Base-by-base conservation (phyloP, 2,888 invertebrate species). In the Troides oblongomaculatus region DNA sequence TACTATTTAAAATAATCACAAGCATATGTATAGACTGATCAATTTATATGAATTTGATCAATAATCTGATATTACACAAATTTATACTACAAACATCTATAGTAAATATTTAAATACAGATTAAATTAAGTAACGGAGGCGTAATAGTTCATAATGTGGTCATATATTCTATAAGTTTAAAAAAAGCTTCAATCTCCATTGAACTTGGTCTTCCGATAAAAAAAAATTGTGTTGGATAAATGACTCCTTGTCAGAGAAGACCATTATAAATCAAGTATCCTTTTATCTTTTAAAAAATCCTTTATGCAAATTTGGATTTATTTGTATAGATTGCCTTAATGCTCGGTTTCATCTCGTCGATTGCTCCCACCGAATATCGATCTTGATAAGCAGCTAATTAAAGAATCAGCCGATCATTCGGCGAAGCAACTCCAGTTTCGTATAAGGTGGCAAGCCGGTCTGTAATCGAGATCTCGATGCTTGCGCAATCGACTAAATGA, bases 401-500 rank as follows among this genome's bases (percentile, higher is more conserved):
- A 78, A 77, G 75, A 78, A 76, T 76, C 77, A 68, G 72, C 71
- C 70, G 76, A 77, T 76, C 76, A 74, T 74, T 77, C 74, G 70
- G 66, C 72, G 72, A 72, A 68, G 74, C 72, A 74, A 72, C 68
- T 70, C 68, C 58, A 50, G 61, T 71, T 73, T 66, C 64, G 72
- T 73, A 80, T 79, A 83, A 57, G 82, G 84, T 82, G 84, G 87
- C 85, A 84, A 84, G 81, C 80, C 77, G 79, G 82, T 80, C 84
- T 82, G 85, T 85, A 89, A 89, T 88, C 84, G 86, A 88, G 83
- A 85, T 82, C 77, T 78, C 80, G 82, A 81, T 80, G 83, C 82
- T 90, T 88, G 84, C 84, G 84, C 85, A 89, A 87, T 88, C 81
- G 83, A 83, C 81, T 84, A 88, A 88, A 87, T 85, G 84, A 87